phyloP scores from a whole-genome alignment of 1,140 invertebrate species.

The Bemisia tabaci region DNA sequence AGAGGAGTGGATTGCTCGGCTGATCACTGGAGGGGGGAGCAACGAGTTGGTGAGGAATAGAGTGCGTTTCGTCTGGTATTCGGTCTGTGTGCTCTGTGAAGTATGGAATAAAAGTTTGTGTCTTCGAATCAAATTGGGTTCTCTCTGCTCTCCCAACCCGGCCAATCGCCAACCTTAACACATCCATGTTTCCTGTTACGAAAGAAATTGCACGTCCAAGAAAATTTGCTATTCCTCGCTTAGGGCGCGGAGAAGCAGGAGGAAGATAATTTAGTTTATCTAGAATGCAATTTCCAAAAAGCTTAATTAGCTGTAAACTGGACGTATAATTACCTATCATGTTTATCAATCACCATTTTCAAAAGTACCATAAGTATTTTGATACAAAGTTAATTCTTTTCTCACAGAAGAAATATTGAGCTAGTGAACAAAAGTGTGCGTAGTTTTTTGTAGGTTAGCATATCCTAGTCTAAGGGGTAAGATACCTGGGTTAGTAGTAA shows the following conservation, averaged over 20 bases:
- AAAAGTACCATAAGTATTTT: neutral
- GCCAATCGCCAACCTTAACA: no score
- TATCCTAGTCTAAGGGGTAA: neutral
- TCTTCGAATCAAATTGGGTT: no score
- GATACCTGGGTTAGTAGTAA: neutral
- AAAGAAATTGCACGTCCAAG: neutral
- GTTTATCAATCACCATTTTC: neutral
- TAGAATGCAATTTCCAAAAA: neutral
- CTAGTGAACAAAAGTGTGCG: neutral
- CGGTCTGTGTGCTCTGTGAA: no score
- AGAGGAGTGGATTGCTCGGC: no score
- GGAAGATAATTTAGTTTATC: neutral
- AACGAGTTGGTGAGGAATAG: no score
- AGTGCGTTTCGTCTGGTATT: no score
- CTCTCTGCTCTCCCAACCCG: no score
- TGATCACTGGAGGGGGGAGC: no score
- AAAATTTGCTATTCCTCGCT: neutral
- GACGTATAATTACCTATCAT: neutral
- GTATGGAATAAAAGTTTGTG: no score
- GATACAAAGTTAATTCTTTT: neutral
- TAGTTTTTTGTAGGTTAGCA: neutral
- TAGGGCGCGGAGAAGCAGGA: neutral
- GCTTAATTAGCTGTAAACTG: neutral
- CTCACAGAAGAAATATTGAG: neutral
- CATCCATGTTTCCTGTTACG: neutral